Conservation (phyloP, 2,113 vertebrate genomes). For the Bothrops jararaca region DNA sequence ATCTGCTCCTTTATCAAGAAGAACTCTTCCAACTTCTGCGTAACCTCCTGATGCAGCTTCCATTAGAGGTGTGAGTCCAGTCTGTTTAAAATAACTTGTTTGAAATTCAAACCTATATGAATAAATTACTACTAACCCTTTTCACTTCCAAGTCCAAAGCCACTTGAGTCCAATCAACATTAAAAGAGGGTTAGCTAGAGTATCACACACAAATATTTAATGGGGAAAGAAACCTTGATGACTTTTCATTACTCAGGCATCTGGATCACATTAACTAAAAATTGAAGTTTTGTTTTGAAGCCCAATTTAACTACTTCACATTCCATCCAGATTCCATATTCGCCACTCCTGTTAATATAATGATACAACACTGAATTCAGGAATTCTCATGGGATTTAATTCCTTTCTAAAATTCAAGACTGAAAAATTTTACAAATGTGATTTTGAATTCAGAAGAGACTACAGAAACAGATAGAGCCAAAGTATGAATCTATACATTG, state of each 20-base stretch:
- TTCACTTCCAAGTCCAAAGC: background rate
- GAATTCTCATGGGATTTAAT: background rate
- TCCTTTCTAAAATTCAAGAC: background rate
- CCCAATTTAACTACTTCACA: background rate
- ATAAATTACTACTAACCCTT: background rate
- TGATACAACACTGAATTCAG: background rate
- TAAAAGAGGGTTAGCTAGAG: background rate
- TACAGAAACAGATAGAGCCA: no score
- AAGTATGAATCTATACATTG: background rate
- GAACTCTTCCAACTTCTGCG: constrained; percentile 95
- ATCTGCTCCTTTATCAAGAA: constrained; percentile 96
- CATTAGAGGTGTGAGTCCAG: constrained; percentile 96
- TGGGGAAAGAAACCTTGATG: background rate
- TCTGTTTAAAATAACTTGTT: constrained; percentile 71
- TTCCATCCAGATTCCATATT: background rate
- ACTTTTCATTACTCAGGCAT: background rate
- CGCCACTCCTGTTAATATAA: background rate
- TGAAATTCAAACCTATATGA: background rate
- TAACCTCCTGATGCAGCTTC: constrained; percentile 97
- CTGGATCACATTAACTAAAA: background rate
- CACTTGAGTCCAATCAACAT: background rate
- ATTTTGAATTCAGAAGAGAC: background rate
- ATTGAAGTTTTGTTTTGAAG: background rate
- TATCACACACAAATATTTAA: background rate
- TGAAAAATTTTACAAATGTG: background rate